Evolutionary conservation across 37 sponge, comb jelly and placozoan species (phyloP).

Genomic region (Cliona cf. orientalis): DNA sequence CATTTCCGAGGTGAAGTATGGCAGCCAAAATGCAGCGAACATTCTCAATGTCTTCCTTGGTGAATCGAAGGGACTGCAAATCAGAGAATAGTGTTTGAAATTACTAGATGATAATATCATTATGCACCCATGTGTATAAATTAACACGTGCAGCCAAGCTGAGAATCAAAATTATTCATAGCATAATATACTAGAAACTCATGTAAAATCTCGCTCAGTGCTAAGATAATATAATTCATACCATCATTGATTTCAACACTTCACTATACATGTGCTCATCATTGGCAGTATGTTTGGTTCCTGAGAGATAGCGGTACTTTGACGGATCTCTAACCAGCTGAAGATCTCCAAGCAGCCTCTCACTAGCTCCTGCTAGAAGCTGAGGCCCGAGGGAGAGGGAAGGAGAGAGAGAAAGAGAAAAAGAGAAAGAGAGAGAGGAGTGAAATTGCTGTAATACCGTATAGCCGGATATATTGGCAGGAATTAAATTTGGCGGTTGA

Average conservation of each 20-base stretch:
- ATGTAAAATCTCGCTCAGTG: neutral
- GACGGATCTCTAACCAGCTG: conserved; percentile 40
- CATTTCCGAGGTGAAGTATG: conserved; percentile 70
- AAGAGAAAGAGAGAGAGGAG: too few species aligned
- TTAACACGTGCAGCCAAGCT: too few species aligned
- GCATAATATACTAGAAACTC: neutral
- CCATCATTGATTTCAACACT: conserved; percentile 60
- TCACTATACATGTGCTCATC: conserved; percentile 43
- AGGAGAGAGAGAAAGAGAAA: too few species aligned
- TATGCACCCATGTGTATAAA: too few species aligned
- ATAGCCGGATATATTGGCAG: too few species aligned
- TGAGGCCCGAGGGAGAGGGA: too few species aligned
- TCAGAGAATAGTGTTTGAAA: neutral
- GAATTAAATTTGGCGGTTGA: too few species aligned
- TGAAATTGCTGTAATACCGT: too few species aligned
- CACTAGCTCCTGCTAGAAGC: conserved; percentile 45
- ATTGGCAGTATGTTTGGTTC: too few species aligned
- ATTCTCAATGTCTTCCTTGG: conserved; percentile 27
- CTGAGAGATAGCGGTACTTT: conserved; percentile 52
- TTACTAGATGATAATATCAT: too few species aligned
- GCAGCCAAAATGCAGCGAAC: conserved; percentile 64
- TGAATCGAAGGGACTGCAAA: conserved; percentile 52
- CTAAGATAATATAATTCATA: conserved; percentile 15
- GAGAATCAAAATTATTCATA: too few species aligned
- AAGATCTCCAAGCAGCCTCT: conserved; percentile 18